Evolutionary conservation across 2,888 invertebrate genomes (phyloP), one percentile per base, ranked within the genome.

Genomic region (Lutraria lutraria): DNA sequence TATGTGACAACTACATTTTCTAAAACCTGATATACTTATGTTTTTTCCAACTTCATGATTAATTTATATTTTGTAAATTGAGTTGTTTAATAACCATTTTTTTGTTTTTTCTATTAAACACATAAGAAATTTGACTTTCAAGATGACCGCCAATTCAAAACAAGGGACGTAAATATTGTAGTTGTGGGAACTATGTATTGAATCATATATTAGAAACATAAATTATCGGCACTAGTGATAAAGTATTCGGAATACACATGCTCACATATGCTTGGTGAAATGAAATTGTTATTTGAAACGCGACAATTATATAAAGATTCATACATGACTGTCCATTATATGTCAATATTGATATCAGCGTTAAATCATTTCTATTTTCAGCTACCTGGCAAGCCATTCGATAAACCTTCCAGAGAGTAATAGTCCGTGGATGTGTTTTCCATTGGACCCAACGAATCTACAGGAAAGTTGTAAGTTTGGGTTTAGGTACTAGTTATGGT

Each of bases 361-460:
- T n/a, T 60, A n/a, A n/a, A n/a, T n/a, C n/a, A n/a, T 83, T 21
- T 68, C 3, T 43, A 19, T 83, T 68, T 83, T 52, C 84, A 72
- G 85, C 85, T 43, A 25, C 85, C 12, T 80, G 80, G 60, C 60
- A 80, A 52, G 85, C 85, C 4, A 85, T 85, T 25, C 12, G 85
- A 21, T 68, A 88, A 21, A 86, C 81, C 0, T 89, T 90, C 13
- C 81, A 87, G 0, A 34, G 81, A 19, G n/a, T n/a, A 10, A 53
- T 63, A 2, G 53, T 89, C 4, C 89, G 88, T 25, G 89, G 91
- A 16, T 88, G 90, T 82, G 90, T 85, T 31, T 91, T 90, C 81
- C 91, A 91, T 54, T 91, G 84, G 80, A 80, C 53, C 15, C 91
- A 91, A 56, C 68, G 88, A 13, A 81, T 88, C 8, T 91, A 81